Conservation (phyloP, 2,113 vertebrate genomes). For the Atractosteus spatula region DNA sequence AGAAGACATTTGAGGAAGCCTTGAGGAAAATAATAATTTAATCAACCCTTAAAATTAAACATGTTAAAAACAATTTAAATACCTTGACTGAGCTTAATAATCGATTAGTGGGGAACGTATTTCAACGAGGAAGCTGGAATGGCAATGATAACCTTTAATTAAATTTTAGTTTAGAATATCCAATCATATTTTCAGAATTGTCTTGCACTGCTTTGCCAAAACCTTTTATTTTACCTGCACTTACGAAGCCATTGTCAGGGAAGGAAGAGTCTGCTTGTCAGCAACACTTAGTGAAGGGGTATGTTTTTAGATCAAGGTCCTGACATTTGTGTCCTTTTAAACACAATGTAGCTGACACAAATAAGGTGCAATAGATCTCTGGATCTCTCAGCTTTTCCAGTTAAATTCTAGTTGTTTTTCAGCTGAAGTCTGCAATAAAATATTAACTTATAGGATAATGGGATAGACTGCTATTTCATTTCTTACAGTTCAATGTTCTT, state of each 20-base stretch:
- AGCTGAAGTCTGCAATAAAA: too few relatives aligned
- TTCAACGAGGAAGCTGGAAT: too few relatives aligned
- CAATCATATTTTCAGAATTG: neutral
- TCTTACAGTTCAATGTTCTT: too few relatives aligned
- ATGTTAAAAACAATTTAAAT: neutral
- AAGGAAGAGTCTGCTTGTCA: neutral
- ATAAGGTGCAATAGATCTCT: neutral
- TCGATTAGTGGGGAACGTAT: too few relatives aligned
- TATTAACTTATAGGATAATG: too few relatives aligned
- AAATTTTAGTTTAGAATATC: constrained; percentile 4
- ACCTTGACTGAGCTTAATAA: too few relatives aligned
- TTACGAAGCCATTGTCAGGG: constrained; percentile 11
- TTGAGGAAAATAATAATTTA: neutral
- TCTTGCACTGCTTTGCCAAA: neutral
- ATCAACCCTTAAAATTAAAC: neutral
- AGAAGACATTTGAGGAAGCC: neutral
- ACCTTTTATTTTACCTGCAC: neutral
- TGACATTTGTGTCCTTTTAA: neutral
- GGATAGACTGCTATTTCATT: too few relatives aligned
- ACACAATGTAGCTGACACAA: constrained; percentile 2
- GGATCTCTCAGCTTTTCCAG: too few relatives aligned
- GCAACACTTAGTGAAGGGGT: neutral
- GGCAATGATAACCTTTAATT: too few relatives aligned
- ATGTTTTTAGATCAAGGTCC: neutral
- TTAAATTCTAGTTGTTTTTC: too few relatives aligned